Base-by-base conservation (phyloP, 2,797 vertebrate species). In the Natrix natrix region DNA sequence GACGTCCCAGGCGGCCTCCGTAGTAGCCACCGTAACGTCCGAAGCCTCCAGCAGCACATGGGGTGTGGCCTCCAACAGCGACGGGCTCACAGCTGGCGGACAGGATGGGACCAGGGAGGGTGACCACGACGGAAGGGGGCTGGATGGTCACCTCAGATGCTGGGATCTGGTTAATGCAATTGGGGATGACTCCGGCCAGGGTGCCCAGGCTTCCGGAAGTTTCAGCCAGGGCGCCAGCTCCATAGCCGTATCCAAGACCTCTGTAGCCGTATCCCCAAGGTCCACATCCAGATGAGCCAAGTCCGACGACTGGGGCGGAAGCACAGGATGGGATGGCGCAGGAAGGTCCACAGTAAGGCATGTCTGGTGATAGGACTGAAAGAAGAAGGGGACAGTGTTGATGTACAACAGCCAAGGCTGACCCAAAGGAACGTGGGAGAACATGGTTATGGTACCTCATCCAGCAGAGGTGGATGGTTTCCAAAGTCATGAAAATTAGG, bases 111-210 rank as follows among this genome's bases (percentile, higher is more conserved):
- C 92, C 92, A 37, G 92, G 92, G 28, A 91, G 0, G 63, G 63
- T 91, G 3, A 93, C 3, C 0, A 28, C 1, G 0, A 0, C 0
- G 0, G 92, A 0, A 0, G 86, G 3, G 11, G 92, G 90, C 55
- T 93, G 63, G 56, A 93, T 22, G 20, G 26, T 13, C 0, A 37
- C 3, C 0, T 93, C 92, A 0, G 56, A 3, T 24, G 92, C 10
- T 59, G 92, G 92, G 43, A 61, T 8, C 86, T 93, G 92, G 90
- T 55, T 88, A 20, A 91, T 61, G 55, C 43, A 57, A 8, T 16
- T 11, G 20, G 87, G 87, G 7, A 4, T 0, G 55, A 88, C 2
- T 24, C 56, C 87, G 0, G 4, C 20, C 56, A 88, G 11, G 32
- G 55, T 88, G 8, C 87, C 87, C 14, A 88, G 32, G n/a, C 5